These are phyloP conservation scores for Macrosteles quadrilineatus DNA, from an alignment of 1,140 invertebrate genomes.

Conservation along the genomic window DNA sequence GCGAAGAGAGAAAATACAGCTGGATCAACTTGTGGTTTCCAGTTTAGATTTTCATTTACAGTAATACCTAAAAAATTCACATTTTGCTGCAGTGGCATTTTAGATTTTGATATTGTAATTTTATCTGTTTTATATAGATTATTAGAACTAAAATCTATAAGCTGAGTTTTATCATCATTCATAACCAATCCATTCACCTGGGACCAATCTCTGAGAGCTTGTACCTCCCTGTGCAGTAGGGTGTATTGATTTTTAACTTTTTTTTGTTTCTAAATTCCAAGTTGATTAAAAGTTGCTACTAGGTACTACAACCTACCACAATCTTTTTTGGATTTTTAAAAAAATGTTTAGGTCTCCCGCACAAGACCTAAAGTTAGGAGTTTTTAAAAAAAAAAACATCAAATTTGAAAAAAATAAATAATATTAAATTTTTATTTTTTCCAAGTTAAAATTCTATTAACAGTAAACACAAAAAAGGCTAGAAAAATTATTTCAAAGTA, in stretches of 20 bases:
- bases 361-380: neutral
- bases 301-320: conserved; percentile 7
- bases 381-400: neutral
- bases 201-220: too few relatives aligned
- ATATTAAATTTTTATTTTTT: neutral
- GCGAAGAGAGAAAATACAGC: too few relatives aligned
- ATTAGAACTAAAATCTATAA: too few relatives aligned
- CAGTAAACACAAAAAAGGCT: neutral
- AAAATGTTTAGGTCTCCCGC: neutral
- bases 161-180: too few relatives aligned
- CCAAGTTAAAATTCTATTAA: neutral
- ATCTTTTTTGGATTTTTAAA: neutral
- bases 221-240: too few relatives aligned
- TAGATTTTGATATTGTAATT: too few relatives aligned
- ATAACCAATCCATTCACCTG: too few relatives aligned
- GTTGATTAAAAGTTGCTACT: conserved; percentile 5
- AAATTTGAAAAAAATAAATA: neutral
- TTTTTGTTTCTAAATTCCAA: conserved; percentile 9
- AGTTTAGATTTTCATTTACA: too few relatives aligned
- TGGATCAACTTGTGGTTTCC: too few relatives aligned
- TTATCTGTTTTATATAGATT: too few relatives aligned
- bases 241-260: conserved; percentile 11
- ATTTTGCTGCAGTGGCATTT: too few relatives aligned
- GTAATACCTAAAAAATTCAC: too few relatives aligned
- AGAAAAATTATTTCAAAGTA: neutral